Base-by-base conservation (phyloP, 92 coral and sea anemone genomes). In the Siderastrea siderea region DNA sequence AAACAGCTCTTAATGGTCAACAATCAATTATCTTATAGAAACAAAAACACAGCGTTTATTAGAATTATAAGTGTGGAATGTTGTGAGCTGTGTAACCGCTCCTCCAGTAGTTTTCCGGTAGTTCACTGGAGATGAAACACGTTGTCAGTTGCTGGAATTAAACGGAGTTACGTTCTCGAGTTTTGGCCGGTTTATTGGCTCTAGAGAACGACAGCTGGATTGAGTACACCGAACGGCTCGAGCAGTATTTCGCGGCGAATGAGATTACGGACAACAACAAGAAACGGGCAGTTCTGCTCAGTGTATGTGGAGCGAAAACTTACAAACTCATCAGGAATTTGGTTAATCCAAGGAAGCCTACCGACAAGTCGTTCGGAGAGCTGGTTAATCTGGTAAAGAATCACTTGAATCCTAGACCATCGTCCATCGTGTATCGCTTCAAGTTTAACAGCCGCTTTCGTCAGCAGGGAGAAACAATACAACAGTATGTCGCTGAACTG, bases 351-450 rank as follows among this genome's bases (percentile, higher is more conserved):
- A 77, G 82, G 71, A 89, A 85, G 67, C 90, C 93, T 17, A 76
- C 88, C 53, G 95, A 89, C 45, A 73, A 54, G 44, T 74, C 83
- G 11, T 66, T 79, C 44, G 79, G 47, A 12, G 93, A 54, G 67
- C 85, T 92, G 19, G 8, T 80, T 11, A 45, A 84, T 12, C 80
- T 50, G 12, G 44, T 92, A 10, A 71, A 84, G 47, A 75, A 89
- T 15, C 87, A 93, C 71, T 89, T 71, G 57, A 86, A 89, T 61
- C 96, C 89, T 7, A 84, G 89, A 47, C 93, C 89, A 45, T 84
- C 85, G 49, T 17, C 80, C 13, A 55, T 77, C 38, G 69, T 38
- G 44, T 77, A 77, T 44, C 54, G 54, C 52, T 90, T 68, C 74
- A 93, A 83, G 67, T 93, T 90, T 49, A 89, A 93, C 76, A 78